phyloP scores from a whole-genome alignment of 2,888 invertebrate genomes.

The Isoperla grammatica region DNA sequence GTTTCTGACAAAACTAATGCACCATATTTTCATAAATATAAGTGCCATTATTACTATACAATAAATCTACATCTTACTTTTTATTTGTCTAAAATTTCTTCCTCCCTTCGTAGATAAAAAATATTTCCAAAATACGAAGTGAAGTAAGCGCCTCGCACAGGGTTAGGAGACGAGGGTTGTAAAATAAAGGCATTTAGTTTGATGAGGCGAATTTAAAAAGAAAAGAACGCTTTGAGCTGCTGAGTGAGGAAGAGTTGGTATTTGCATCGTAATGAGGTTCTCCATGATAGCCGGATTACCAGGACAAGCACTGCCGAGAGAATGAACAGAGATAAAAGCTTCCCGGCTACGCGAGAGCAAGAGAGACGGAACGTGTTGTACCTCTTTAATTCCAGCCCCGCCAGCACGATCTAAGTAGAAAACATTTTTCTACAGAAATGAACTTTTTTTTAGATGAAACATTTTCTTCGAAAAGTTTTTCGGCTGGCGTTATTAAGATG shows the following conservation, averaged over 20 bases:
- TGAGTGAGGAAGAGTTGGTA: slow-evolving; percentile 17
- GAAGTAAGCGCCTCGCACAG: background rate
- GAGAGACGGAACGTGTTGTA: background rate
- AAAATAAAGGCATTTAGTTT: slow-evolving; percentile 30
- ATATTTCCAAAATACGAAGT: slow-evolving; percentile 17
- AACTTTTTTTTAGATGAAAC: background rate
- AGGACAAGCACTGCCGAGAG: background rate
- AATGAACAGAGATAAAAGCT: no score
- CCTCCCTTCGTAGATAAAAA: slow-evolving; percentile 2
- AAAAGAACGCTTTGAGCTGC: slow-evolving; percentile 15
- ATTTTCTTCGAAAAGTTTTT: background rate
- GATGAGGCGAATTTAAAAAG: slow-evolving; percentile 27
- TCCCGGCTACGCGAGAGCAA: no score
- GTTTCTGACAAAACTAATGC: no score
- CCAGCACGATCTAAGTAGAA: background rate
- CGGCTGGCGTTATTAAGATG: slow-evolving; percentile 19
- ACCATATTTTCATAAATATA: no score
- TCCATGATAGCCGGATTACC: slow-evolving; percentile 22
- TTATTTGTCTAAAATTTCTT: background rate
- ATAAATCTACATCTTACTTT: no score
- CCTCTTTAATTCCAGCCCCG: background rate
- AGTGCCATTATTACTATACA: no score
- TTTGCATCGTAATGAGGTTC: slow-evolving; percentile 29
- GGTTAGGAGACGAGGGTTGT: slow-evolving; percentile 24
- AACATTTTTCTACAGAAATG: slow-evolving; percentile 5